Conservation (phyloP, 2,888 invertebrate species). For the Eristalis intricaria region DNA sequence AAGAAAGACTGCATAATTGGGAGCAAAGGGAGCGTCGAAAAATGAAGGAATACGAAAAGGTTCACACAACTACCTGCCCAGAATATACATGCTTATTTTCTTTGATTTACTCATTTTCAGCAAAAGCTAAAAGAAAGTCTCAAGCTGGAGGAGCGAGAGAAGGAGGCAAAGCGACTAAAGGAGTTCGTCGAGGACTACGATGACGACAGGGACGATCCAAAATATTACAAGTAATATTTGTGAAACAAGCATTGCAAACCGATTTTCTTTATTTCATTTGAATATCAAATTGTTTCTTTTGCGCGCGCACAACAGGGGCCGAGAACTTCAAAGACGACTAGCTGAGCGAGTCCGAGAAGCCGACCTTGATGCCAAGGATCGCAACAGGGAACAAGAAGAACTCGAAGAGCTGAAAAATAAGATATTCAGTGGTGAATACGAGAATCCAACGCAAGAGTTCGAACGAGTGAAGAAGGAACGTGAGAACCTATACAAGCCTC, state of each 20-base stretch:
- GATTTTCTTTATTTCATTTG: slow-evolving; percentile 27
- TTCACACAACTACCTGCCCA: slow-evolving; percentile 23
- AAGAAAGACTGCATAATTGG: slow-evolving; percentile 91
- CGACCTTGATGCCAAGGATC: slow-evolving; percentile 94
- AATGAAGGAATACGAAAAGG: slow-evolving; percentile 93
- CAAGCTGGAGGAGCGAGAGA: slow-evolving; percentile 92
- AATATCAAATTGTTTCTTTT: slow-evolving; percentile 74
- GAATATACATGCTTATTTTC: slow-evolving; percentile 11
- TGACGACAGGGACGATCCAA: slow-evolving; percentile 97
- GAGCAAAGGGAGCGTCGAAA: slow-evolving; percentile 94
- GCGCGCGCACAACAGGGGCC: slow-evolving; percentile 82
- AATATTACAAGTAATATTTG: slow-evolving; percentile 91
- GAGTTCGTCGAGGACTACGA: slow-evolving; percentile 99
- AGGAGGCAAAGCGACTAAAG: slow-evolving; percentile 96
- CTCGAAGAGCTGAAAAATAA: slow-evolving; percentile 91
- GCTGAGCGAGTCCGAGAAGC: slow-evolving; percentile 96
- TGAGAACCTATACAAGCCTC: slow-evolving; percentile 92
- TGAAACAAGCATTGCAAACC: slow-evolving; percentile 73
- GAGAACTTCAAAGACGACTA: slow-evolving; percentile 94
- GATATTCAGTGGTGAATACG: slow-evolving; percentile 87
- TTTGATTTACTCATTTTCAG: slow-evolving; percentile 65
- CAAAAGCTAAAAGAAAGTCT: slow-evolving; percentile 92
- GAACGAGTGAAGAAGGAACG: slow-evolving; percentile 88
- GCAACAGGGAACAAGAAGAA: slow-evolving; percentile 94
- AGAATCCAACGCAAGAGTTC: slow-evolving; percentile 86